phyloP scores from a whole-genome alignment of 30 jellyfish, hydroid and myxozoan genomes.

The Phacellophora camtschatica region DNA sequence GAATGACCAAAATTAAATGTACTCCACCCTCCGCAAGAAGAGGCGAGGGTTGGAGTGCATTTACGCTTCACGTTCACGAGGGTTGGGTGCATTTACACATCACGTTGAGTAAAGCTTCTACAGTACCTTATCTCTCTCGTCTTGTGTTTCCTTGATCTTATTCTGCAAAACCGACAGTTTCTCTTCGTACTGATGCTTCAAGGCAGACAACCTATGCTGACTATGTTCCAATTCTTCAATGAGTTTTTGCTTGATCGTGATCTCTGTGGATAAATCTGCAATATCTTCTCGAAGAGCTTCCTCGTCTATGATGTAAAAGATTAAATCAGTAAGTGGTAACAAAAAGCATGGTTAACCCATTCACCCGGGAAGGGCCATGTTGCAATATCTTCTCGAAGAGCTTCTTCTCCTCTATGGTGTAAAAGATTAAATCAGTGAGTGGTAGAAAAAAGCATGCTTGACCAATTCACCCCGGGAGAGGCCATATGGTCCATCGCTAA shows the following conservation, averaged over 20 bases:
- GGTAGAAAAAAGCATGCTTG: no score
- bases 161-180: conserved; percentile 70
- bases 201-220: conserved; percentile 75
- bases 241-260: conserved; percentile 88
- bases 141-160: conserved; percentile 92
- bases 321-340: no score
- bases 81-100: no score
- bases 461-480: no score
- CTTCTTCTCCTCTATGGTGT: conserved; percentile 73
- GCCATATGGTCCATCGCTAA: no score
- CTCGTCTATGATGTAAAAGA: conserved; percentile 50
- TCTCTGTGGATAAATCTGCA: conserved; percentile 82
- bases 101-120: not conserved
- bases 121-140: conserved; percentile 83
- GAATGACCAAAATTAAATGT: no score
- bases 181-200: conserved; percentile 94
- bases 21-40: no score
- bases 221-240: conserved; percentile 97
- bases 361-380: no score
- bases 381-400: conserved; percentile 77
- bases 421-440: no score
- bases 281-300: conserved; percentile 84
- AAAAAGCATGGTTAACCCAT: no score
- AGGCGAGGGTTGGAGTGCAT: no score
- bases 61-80: no score